A percentile compares a stretch with the other conserved stretches of the same genome.
These are phyloP conservation scores for Hydraecia micacea DNA, from an alignment of 2,888 invertebrate genomes.

Conservation along the genomic window DNA sequence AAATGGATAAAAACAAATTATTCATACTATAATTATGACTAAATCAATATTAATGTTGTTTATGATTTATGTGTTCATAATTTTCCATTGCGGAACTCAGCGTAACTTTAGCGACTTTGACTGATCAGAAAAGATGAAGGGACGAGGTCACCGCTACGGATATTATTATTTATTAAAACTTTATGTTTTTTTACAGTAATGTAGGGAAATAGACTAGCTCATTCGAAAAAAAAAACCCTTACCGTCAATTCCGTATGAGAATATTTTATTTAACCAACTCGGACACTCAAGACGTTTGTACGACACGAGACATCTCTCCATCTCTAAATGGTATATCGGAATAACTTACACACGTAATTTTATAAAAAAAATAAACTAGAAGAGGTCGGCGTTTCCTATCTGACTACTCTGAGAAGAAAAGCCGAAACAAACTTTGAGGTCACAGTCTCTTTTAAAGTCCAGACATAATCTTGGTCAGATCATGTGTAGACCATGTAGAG, in stretches of 20 bases:
- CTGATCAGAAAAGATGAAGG: background rate
- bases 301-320: too few relatives aligned
- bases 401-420: background rate
- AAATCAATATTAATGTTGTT: background rate
- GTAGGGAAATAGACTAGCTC: background rate
- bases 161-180: background rate
- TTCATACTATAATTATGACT: background rate
- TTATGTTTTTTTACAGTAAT: background rate
- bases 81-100: conserved; percentile 5
- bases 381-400: background rate
- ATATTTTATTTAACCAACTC: background rate
- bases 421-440: background rate
- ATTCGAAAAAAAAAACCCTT: background rate
- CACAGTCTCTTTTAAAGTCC: background rate
- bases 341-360: background rate
- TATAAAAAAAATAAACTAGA: background rate
- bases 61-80: background rate
- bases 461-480: background rate
- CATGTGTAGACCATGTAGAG: too few relatives aligned
- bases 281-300: background rate
- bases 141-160: background rate
- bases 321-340: background rate
- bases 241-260: background rate
- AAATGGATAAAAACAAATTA: background rate
- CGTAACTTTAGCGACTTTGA: background rate